phyloP scores from a whole-genome alignment of 1,140 invertebrate species.

The Epicauta chinensis region DNA sequence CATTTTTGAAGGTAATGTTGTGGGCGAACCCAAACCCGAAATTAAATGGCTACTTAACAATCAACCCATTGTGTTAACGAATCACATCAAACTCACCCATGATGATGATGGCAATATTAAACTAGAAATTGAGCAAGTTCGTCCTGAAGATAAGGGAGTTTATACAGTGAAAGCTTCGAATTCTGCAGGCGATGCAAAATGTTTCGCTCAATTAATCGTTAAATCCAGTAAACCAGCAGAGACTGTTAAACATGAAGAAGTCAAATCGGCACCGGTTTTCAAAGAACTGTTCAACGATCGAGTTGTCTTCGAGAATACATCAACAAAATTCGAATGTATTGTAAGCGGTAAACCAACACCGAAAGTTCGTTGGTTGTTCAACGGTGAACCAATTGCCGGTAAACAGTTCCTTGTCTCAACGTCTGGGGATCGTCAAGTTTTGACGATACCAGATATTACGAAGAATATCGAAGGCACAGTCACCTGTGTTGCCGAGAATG shows the following conservation, averaged over 20 bases:
- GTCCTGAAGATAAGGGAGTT: constrained; percentile 62
- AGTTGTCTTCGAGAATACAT: constrained; percentile 46
- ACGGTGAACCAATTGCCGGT: constrained; percentile 61
- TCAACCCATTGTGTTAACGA: constrained; percentile 48
- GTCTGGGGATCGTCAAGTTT: constrained; percentile 62
- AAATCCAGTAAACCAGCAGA: constrained; percentile 48
- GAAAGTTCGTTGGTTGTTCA: constrained; percentile 69
- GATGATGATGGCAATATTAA: constrained; percentile 51
- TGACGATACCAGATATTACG: constrained; percentile 55
- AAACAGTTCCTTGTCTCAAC: constrained; percentile 63
- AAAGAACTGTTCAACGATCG: constrained; percentile 58
- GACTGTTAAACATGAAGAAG: constrained; percentile 48
- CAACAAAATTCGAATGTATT: constrained; percentile 65
- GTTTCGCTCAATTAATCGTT: constrained; percentile 70
- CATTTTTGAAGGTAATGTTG: constrained; percentile 63
- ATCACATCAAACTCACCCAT: constrained; percentile 47
- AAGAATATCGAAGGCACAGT: constrained; percentile 59
- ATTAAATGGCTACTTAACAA: constrained; percentile 72
- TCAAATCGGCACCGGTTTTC: constrained; percentile 58
- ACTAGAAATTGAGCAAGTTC: constrained; percentile 52
- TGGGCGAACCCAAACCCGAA: constrained; percentile 63
- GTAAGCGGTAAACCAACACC: constrained; percentile 65
- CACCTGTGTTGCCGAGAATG: constrained; percentile 69
- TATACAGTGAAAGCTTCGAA: constrained; percentile 72
- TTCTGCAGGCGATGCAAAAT: constrained; percentile 67